Evolutionary conservation across 1,140 invertebrate species (phyloP).

Genomic region (Forficula auricularia): DNA sequence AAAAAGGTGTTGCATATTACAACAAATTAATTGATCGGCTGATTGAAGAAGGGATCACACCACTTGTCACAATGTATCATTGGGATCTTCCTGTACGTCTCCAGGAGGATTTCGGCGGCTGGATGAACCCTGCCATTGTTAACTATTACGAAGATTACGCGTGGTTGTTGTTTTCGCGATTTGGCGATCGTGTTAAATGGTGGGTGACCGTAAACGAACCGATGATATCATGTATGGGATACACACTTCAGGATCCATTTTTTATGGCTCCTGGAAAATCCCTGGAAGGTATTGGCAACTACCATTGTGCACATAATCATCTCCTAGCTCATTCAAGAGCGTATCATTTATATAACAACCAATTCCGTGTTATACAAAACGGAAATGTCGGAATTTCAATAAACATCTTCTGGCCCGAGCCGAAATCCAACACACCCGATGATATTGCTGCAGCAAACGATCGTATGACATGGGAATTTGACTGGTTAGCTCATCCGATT

Average conservation of each 20-base stretch:
- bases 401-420: conserved; percentile 28
- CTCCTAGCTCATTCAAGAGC: conserved; percentile 26
- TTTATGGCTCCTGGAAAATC: conserved; percentile 13
- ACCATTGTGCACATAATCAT: conserved; percentile 24
- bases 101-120: conserved; percentile 39
- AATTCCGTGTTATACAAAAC: conserved; percentile 22
- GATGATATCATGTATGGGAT: conserved; percentile 8
- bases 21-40: conserved; percentile 30
- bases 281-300: conserved; percentile 19
- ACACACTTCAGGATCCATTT: conserved; percentile 11
- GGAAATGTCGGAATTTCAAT: conserved; percentile 32
- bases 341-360: conserved; percentile 25
- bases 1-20: conserved; percentile 37
- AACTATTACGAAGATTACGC: conserved; percentile 42
- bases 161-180: conserved; percentile 33
- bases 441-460: conserved; percentile 29
- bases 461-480: conserved; percentile 1
- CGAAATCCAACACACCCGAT: conserved; percentile 23
- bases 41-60: conserved; percentile 20
- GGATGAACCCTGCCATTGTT: conserved; percentile 38
- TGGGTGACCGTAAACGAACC: conserved; percentile 18
- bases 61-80: conserved; percentile 45
- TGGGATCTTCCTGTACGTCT: conserved; percentile 48
- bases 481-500: conserved; percentile 20
- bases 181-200: conserved; percentile 35